A percentile compares a stretch with the other conserved stretches of the same genome.
Evolutionary conservation across 2,797 vertebrate species (phyloP).

Genomic region (Tinamus major): DNA sequence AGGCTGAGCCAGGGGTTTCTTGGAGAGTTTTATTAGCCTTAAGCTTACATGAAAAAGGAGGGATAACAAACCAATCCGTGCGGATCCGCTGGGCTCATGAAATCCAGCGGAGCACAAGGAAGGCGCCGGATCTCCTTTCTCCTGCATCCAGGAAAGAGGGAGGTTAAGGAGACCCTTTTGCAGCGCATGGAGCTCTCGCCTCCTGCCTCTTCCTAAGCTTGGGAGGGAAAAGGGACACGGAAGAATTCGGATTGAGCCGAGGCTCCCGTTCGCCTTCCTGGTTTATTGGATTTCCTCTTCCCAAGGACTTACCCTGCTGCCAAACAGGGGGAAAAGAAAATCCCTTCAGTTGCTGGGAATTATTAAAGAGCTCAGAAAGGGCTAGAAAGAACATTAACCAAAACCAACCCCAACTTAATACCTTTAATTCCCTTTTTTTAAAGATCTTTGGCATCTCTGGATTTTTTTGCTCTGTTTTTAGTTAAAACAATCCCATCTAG

Average conservation of each 20-base stretch:
- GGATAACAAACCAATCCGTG: neutral
- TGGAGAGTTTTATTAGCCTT: constrained; percentile 1
- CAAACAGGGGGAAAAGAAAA: neutral
- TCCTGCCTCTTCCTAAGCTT: rapidly evolving
- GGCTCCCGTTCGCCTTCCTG: neutral
- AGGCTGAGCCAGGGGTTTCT: neutral
- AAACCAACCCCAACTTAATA: neutral
- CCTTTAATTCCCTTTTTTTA: neutral
- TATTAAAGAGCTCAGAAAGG: neutral
- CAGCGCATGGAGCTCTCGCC: neutral
- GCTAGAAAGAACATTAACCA: neutral
- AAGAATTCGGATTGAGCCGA: rapidly evolving
- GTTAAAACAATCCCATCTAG: neutral
- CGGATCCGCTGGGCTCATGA: rapidly evolving
- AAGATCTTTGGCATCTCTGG: neutral
- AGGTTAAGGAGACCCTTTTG: neutral
- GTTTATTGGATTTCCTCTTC: neutral
- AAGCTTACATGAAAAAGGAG: neutral
- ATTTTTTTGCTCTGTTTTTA: too few relatives aligned
- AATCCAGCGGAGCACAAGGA: neutral
- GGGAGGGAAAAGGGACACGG: neutral
- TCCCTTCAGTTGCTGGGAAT: too few relatives aligned
- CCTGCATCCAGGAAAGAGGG: neutral
- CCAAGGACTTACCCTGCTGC: neutral
- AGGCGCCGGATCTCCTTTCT: neutral